Base-by-base conservation (phyloP, 2,888 invertebrate genomes). In the Mimumesa dahlbomi region DNA sequence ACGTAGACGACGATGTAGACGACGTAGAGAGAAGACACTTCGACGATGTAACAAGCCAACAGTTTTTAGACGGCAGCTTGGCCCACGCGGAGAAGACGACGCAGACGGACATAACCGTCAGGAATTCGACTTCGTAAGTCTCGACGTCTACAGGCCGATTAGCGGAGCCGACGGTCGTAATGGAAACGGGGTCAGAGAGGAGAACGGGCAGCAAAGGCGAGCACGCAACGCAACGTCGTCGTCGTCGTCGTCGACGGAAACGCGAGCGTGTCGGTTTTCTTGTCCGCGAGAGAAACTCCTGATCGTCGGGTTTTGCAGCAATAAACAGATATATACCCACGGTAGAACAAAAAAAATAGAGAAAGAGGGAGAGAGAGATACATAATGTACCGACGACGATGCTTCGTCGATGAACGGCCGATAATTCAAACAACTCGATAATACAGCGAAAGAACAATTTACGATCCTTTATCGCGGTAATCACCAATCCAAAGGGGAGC, bases 161-260 rank as follows among this genome's bases (percentile, higher is more conserved):
- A 73, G 62, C 19, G 43, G 62, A 45, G 52, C 34, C 58, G 50
- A 52, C 58, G 31, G 65, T 61, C 34, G 34, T 54, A 53, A 38
- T 61, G 75, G 63, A 73, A 75, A 75, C 63, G 74, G 43, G 75
- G 75, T 75, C 75, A 75, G 75, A 75, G 75, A 56, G 59, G 69
- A 69, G 73, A 75, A 53, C 58, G 63, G 62, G 48, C 50, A 54
- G 58, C 56, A 57, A 70, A 64, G 69, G 40, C 46, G 36, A 14
- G 48, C 49, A 6, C 36, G 45, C 43, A 13, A 3, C 25, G 7
- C 25, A 25, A 25, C 25, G 25, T 7, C 25, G 25, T n/a, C 25
- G 25, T 7, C 25, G 25, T 7, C 25, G 3, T 25, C 40, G 16
- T 43, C 52, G 46, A 53, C 66, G 66, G 57, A 68, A 68, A 66